Conservation (phyloP, 2,888 invertebrate genomes). For the Malachius bipustulatus region DNA sequence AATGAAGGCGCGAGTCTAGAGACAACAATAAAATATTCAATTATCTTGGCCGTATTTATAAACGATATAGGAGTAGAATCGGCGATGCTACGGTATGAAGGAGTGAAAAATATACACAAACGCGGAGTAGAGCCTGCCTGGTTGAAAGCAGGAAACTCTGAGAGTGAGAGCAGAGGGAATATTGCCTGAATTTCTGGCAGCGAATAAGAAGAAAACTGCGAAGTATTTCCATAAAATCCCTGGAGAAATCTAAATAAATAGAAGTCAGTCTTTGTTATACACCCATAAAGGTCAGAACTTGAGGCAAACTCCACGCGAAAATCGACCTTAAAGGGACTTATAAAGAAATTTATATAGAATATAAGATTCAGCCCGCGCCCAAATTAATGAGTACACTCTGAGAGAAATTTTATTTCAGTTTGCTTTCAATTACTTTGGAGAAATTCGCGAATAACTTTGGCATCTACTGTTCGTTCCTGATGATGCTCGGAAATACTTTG, state of each 20-base stretch:
- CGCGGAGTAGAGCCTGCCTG: neutral
- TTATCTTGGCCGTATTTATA: too few relatives aligned
- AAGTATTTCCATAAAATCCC: constrained; percentile 37
- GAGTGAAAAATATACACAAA: neutral
- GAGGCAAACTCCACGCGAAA: constrained; percentile 14
- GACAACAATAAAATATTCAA: too few relatives aligned
- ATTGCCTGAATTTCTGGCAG: constrained; percentile 3
- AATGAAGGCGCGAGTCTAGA: too few relatives aligned
- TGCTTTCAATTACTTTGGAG: constrained; percentile 15
- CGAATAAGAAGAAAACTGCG: constrained; percentile 31
- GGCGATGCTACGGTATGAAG: too few relatives aligned
- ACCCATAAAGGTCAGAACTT: constrained; percentile 26
- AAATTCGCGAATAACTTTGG: constrained; percentile 1
- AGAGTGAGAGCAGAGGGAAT: neutral
- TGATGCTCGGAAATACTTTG: neutral
- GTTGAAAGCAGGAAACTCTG: neutral
- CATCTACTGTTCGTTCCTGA: neutral
- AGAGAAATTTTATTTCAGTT: constrained; percentile 14
- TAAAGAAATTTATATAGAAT: constrained; percentile 25
- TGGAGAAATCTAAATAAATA: constrained; percentile 34
- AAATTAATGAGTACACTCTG: constrained; percentile 5
- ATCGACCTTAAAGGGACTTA: constrained; percentile 25
- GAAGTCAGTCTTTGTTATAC: constrained; percentile 30
- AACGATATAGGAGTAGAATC: too few relatives aligned
- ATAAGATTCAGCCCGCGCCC: constrained; percentile 12